Base-by-base conservation (phyloP, 2,113 vertebrate species). In the Oreochromis tanganicae region DNA sequence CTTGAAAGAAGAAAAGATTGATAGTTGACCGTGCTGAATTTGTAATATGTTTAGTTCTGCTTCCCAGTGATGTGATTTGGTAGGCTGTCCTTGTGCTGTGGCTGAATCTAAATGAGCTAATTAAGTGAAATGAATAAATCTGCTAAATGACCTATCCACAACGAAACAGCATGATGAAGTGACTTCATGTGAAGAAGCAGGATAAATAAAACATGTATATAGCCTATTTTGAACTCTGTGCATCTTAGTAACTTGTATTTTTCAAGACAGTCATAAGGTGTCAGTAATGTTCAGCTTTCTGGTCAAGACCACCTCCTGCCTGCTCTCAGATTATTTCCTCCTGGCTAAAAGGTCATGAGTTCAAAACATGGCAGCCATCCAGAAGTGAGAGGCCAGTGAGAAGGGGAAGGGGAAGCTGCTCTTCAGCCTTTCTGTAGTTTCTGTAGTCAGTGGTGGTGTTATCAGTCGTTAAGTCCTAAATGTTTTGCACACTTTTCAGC, bases 281-380 rank as follows among this genome's bases (percentile, higher is more conserved):
- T 91, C 90, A 88, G 89, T 36, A 80, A n/a, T 7, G 24, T 38
- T 59, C 73, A 56, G 34, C 16, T 32, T 66, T 86, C 27, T 5
- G 29, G 19, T 36, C 9, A 54, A 21, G 38, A 80, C 8, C 61
- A 56, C 29, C 61, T 55, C 84, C 36, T 55, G 71, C 82, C 27
- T 59, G 61, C 59, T 2, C 55, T 91, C 83, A n/a, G 75, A 68
- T 92, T 88, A 91, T 85, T 83, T 85, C 80, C 85, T 89, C 36
- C 61, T 82, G 85, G 91, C 82, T 82, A 83, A 83, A 57, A 90
- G 93, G 93, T 90, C 92, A 88, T 89, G 88, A 92, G 83, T 59
- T 52, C 83, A 87, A 87, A 89, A 88, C 55, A 89, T 93, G 93
- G 91, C 91, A 81, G 82, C 21, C 80, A 61, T 93, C 89, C 88